Conservation (phyloP, 2,797 vertebrate genomes). For the Cottoperca gobio region DNA sequence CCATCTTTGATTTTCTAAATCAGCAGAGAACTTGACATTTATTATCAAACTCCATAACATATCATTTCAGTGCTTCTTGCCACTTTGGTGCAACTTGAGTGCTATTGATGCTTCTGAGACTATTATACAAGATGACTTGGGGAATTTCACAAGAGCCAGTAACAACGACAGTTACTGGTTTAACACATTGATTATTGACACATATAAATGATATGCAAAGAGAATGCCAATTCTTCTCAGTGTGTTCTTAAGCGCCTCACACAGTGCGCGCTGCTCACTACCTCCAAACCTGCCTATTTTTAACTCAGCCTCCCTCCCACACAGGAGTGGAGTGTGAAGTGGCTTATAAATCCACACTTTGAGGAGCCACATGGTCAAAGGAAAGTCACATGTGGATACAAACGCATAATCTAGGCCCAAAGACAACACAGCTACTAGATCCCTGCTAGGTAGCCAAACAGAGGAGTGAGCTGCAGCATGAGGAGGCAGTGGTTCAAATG, state of each 20-base stretch:
- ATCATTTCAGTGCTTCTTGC: not conserved
- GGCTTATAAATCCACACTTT: conserved; percentile 80
- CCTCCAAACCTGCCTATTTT: conserved; percentile 84
- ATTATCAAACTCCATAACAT: conserved; percentile 7
- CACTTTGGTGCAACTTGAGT: not conserved
- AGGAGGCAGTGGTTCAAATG: conserved; percentile 55
- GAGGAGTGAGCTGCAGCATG: conserved; percentile 30
- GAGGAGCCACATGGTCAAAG: conserved; percentile 80
- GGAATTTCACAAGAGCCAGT: conserved; percentile 22
- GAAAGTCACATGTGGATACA: conserved; percentile 77
- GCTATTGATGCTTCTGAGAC: not conserved
- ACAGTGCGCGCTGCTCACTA: conserved; percentile 77
- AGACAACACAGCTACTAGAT: conserved; percentile 58
- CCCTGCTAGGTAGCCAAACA: conserved; percentile 48
- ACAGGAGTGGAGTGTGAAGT: conserved; percentile 81
- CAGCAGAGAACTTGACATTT: not conserved
- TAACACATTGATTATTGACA: conserved; percentile 59
- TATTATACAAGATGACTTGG: conserved; percentile 30
- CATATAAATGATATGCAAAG: conserved; percentile 63
- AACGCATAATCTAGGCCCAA: conserved; percentile 62
- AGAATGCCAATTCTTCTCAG: conserved; percentile 60
- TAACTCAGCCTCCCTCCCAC: conserved; percentile 83
- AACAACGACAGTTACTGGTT: conserved; percentile 28
- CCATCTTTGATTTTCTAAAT: not conserved
- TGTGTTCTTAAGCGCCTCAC: conserved; percentile 69